These are phyloP conservation scores for Tinamus major DNA, from an alignment of 2,797 vertebrate species.

Conservation along the genomic window DNA sequence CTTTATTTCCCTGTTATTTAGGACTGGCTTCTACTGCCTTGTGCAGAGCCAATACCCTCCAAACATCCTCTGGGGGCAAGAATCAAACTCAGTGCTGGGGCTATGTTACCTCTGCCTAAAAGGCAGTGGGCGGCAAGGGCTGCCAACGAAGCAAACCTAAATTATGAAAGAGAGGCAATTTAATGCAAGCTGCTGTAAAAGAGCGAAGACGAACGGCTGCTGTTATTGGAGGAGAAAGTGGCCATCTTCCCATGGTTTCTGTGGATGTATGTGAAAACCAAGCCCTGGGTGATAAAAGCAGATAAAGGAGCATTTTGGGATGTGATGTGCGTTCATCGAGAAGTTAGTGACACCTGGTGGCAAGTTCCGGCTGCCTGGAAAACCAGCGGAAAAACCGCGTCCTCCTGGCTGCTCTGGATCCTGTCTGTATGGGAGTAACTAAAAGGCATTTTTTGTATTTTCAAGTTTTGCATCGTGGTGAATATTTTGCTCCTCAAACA, in stretches of 20 bases:
- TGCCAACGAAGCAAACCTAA: background rate
- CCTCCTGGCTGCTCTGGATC: background rate
- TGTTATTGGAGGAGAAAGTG: accelerated
- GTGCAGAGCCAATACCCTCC: background rate
- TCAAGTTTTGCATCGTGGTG: background rate
- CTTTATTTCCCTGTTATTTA: accelerated
- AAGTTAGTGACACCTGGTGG: slow-evolving; percentile 80
- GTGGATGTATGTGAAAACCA: background rate
- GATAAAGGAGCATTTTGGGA: background rate
- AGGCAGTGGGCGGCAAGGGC: background rate
- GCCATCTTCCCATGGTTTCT: background rate
- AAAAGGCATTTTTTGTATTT: background rate
- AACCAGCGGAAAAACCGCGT: background rate
- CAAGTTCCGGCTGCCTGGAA: background rate
- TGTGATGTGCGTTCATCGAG: slow-evolving; percentile 5
- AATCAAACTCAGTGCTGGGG: accelerated
- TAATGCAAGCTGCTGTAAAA: background rate
- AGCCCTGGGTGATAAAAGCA: background rate
- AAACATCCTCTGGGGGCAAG: accelerated
- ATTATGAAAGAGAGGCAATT: background rate
- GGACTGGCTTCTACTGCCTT: background rate
- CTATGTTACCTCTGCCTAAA: background rate
- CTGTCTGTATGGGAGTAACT: background rate
- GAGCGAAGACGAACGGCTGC: accelerated
- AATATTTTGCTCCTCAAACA: background rate